A percentile compares a stretch with the other conserved stretches of the same genome.
These are phyloP conservation scores for Epinephelus malabaricus DNA, from an alignment of 2,797 vertebrate species.

Conservation along the genomic window DNA sequence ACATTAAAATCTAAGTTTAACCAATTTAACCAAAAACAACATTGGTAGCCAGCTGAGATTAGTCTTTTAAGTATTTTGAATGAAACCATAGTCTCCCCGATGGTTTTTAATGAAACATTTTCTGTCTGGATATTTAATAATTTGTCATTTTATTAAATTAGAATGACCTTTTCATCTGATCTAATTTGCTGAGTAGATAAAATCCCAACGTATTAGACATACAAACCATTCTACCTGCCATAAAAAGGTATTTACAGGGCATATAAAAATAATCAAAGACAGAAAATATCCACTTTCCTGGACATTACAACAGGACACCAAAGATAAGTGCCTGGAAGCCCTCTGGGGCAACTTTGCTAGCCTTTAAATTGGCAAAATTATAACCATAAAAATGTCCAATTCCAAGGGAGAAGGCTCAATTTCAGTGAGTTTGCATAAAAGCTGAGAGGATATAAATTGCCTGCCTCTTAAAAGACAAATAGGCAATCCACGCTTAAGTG, in stretches of 20 bases:
- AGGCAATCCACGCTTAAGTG: conserved; percentile 81
- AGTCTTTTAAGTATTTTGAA: too few relatives aligned
- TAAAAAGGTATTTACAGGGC: conserved; percentile 78
- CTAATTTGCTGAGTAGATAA: conserved; percentile 42
- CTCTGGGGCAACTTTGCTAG: conserved; percentile 89
- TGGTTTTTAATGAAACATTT: too few relatives aligned
- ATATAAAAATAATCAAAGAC: conserved; percentile 77
- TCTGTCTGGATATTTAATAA: too few relatives aligned
- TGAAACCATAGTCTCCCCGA: too few relatives aligned
- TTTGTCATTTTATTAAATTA: conserved; percentile 43
- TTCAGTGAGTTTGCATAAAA: conserved; percentile 97
- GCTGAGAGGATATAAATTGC: conserved; percentile 91
- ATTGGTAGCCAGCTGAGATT: too few relatives aligned
- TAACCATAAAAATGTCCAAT: conserved; percentile 94
- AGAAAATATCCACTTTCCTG: conserved; percentile 87
- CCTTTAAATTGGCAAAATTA: conserved; percentile 93
- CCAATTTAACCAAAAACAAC: too few relatives aligned
- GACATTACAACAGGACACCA: conserved; percentile 86
- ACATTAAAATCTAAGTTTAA: too few relatives aligned
- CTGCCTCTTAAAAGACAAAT: conserved; percentile 92
- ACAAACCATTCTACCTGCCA: conserved; percentile 43
- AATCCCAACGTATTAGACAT: conserved; percentile 54
- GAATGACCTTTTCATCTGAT: conserved; percentile 52
- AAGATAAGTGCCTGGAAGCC: conserved; percentile 86
- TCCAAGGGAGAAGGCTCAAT: conserved; percentile 90